Evolutionary conservation across 2,888 invertebrate species (phyloP).

Genomic region (Stenolophus ochropezus): DNA sequence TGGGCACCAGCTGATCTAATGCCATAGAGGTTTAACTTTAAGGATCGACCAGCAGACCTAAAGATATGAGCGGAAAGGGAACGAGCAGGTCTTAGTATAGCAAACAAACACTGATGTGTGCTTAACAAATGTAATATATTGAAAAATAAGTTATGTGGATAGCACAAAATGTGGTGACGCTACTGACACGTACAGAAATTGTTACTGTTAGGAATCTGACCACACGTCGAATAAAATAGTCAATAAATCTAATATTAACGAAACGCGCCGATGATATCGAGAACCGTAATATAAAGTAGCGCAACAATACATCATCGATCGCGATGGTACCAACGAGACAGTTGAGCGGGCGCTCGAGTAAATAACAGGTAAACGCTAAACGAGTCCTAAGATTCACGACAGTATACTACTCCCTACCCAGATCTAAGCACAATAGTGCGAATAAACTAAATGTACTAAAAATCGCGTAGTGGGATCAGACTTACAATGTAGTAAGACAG

Average conservation of each 20-base stretch:
- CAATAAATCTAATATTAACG: no score
- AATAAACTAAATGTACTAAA: background rate
- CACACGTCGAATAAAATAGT: no score
- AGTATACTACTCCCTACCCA: background rate
- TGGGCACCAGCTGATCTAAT: background rate
- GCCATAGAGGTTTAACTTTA: no score
- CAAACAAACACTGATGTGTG: no score
- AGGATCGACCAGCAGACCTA: background rate
- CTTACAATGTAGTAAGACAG: background rate
- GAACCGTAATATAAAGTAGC: background rate
- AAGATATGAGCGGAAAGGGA: background rate
- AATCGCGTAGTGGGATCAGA: background rate
- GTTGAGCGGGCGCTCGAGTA: no score
- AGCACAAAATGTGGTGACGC: background rate
- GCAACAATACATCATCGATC: background rate
- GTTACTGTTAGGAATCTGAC: background rate
- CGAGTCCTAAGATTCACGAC: no score
- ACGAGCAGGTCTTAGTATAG: no score
- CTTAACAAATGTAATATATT: background rate
- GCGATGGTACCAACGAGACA: no score
- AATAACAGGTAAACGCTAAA: background rate
- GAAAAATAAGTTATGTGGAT: no score
- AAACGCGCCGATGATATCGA: background rate
- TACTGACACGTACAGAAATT: background rate
- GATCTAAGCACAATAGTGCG: background rate